Conservation (phyloP, 2,113 vertebrate genomes). For the Sturnus vulgaris region DNA sequence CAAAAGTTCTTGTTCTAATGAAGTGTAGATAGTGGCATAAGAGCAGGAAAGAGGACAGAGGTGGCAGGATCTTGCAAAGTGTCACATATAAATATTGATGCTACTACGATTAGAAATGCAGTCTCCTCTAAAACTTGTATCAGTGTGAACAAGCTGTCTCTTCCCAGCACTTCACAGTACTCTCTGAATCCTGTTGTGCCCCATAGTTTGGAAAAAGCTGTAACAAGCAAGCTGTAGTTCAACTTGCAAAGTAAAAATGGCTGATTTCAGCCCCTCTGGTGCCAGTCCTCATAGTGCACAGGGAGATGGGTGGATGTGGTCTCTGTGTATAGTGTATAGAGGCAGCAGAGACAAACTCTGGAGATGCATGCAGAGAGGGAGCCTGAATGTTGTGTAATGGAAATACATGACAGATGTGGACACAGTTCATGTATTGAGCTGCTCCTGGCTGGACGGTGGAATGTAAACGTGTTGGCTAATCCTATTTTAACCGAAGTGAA, state of each 20-base stretch:
- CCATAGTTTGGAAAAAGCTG: not conserved
- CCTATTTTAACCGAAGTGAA: not conserved
- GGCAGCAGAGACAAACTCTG: not conserved
- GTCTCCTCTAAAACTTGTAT: not conserved
- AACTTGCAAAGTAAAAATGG: not conserved
- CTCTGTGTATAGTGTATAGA: not conserved
- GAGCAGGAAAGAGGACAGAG: not conserved
- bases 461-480: not conserved
- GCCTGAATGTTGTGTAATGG: not conserved
- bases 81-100: not conserved
- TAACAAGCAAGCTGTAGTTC: not conserved
- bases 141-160: not conserved
- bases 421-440: fast-evolving
- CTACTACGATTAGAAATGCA: not conserved
- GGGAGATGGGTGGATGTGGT: not conserved
- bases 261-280: not conserved
- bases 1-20: not conserved
- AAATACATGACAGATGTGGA: not conserved
- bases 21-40: not conserved
- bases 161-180: not conserved
- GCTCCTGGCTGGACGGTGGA: not conserved
- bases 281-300: not conserved
- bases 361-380: not conserved
- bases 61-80: not conserved
- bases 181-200: not conserved